Base-by-base conservation (phyloP, 2,888 invertebrate genomes). In the Eurytoma adleriae region DNA sequence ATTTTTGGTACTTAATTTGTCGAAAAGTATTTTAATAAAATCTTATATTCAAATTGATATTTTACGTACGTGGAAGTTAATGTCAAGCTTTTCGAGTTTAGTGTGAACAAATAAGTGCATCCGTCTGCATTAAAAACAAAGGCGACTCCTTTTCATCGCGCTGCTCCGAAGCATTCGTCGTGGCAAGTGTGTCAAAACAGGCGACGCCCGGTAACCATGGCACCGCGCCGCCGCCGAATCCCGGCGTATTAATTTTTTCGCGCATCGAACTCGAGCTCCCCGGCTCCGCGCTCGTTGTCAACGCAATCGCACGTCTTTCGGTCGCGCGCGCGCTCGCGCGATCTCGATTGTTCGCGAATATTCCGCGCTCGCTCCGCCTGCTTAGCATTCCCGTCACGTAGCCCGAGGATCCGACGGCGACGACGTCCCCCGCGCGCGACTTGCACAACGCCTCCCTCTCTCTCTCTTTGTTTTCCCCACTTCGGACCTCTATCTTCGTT, bases 351-450 rank as follows among this genome's bases (percentile, higher is more conserved):
- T 66, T 66, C 56, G 73, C 64, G 64, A 74, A 72, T 72, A 72
- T 61, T 69, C 69, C 13, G 54, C 30, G 57, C 56, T 24, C 56
- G 12, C 69, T 27, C 64, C 14, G 13, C 10, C 62, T 61, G 59
- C 24, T 72, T 61, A 72, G 72, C 72, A 72, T 72, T 72, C 72
- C 62, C 27, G 59, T 72, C 72, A 72, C 72, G 72, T 72, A 72
- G 61, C 24, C 27, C 62, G 27, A 30, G 50, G 48, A 48, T 72
- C 61, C 61, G 67, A 40, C 18, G 27, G 20, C 20, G 59, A 12
- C 40, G 10, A 10, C 40, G 10, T 40, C 40, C 57, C 4, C 10
- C 40, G 10, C 40, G 10, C 10, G 40, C 40, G 10, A 40, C 40
- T 40, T 40, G 40, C 40, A 40, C 40, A 40, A 40, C 40, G 40